A percentile compares a stretch with the other conserved stretches of the same genome.
These are phyloP conservation scores for Anguilla japonica DNA, from an alignment of 2,113 vertebrate species.

Conservation along the genomic window DNA sequence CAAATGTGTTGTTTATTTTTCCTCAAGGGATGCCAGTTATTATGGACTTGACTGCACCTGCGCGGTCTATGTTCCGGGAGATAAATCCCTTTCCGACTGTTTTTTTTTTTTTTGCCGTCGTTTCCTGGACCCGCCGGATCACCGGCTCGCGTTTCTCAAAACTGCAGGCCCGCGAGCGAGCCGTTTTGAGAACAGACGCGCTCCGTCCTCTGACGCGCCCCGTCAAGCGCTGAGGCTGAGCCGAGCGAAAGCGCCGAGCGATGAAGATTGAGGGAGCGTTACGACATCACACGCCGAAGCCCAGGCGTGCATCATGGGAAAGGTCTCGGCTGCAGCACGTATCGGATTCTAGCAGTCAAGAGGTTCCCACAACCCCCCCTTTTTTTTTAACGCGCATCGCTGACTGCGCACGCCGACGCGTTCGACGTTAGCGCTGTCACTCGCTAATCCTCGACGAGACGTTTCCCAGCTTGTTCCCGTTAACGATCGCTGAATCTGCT, in stretches of 20 bases:
- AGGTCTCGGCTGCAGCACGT: background rate
- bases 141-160: too few species aligned
- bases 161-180: background rate
- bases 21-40: too few species aligned
- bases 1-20: too few species aligned
- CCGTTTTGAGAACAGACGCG: background rate
- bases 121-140: too few species aligned
- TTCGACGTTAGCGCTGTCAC: background rate
- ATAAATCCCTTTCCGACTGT: too few species aligned
- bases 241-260: background rate
- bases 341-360: background rate
- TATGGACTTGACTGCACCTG: too few species aligned
- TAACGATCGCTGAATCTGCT: background rate
- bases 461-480: background rate
- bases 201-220: background rate
- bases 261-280: background rate
- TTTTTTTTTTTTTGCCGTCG: too few species aligned
- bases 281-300: background rate
- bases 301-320: background rate
- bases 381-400: background rate
- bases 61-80: too few species aligned
- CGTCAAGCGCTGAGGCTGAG: background rate
- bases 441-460: background rate
- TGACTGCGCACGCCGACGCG: background rate
- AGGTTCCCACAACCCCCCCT: background rate